phyloP scores from a whole-genome alignment of 2,888 invertebrate genomes.

The Coenonympha glycerion region DNA sequence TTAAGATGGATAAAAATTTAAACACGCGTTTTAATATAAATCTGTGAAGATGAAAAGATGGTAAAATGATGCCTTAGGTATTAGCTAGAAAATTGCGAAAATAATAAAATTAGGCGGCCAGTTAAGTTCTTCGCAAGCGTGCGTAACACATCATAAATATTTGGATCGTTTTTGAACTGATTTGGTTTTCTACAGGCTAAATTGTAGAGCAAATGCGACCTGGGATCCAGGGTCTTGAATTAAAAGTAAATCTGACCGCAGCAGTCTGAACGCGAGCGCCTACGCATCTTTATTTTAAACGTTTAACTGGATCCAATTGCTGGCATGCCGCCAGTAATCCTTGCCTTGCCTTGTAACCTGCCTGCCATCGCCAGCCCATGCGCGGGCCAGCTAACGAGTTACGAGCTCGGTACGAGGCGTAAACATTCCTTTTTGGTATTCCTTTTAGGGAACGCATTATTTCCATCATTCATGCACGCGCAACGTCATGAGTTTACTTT shows the following conservation, averaged over 20 bases:
- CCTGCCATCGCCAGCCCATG: slow-evolving; percentile 8
- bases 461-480: slow-evolving; percentile 17
- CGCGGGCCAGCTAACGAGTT: slow-evolving; percentile 41
- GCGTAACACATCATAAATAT: no score
- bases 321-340: slow-evolving; percentile 51
- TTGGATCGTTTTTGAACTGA: not conserved
- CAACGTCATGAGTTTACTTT: slow-evolving; percentile 20
- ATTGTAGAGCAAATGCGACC: slow-evolving; percentile 26
- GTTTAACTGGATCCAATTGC: slow-evolving; percentile 32
- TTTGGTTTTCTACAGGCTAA: not conserved
- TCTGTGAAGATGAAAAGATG: no score
- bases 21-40: no score
- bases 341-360: slow-evolving; percentile 11
- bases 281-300: slow-evolving; percentile 50
- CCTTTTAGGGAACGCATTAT: slow-evolving; percentile 33
- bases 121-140: no score
- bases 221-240: no score
- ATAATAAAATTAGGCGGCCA: no score
- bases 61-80: no score
- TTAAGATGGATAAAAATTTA: no score
- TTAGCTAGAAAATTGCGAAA: no score
- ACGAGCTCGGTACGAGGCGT: slow-evolving; percentile 33
- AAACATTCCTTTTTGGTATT: slow-evolving; percentile 53
- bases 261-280: slow-evolving; percentile 39
- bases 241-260: slow-evolving; percentile 22